These are phyloP conservation scores for Pammene fasciana DNA, from an alignment of 2,888 invertebrate species.

Conservation along the genomic window DNA sequence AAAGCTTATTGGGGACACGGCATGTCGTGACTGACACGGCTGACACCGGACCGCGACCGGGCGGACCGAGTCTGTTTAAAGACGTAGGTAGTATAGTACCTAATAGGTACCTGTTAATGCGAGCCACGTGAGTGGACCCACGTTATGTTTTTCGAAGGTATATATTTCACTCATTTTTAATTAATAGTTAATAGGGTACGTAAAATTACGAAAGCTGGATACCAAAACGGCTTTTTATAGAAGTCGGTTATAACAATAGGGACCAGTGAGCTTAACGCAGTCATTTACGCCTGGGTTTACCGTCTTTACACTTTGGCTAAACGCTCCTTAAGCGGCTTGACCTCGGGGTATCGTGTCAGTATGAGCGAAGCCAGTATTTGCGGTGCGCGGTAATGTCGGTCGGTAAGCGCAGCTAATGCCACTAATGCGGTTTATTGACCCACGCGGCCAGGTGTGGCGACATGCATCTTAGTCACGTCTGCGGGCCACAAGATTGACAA, in stretches of 20 bases:
- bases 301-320: slow-evolving; percentile 5
- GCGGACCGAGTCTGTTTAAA: slow-evolving; percentile 1
- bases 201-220: too few species aligned
- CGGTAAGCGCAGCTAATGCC: slow-evolving; percentile 15
- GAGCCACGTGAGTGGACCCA: neutral
- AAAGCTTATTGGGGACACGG: slow-evolving; percentile 36
- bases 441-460: slow-evolving; percentile 53
- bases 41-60: too few species aligned
- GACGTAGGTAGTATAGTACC: neutral
- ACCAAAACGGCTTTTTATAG: too few species aligned
- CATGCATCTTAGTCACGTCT: slow-evolving; percentile 66
- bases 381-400: slow-evolving; percentile 5
- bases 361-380: neutral
- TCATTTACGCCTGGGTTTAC: neutral
- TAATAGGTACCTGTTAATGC: slow-evolving; percentile 3
- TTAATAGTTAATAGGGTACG: too few species aligned
- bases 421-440: slow-evolving; percentile 53
- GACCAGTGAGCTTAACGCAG: neutral
- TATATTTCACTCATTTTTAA: too few species aligned
- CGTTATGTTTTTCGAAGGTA: neutral
- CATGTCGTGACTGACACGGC: neutral
- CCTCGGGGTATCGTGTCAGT: slow-evolving; percentile 22
- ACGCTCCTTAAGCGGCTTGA: slow-evolving; percentile 11
- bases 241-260: neutral
- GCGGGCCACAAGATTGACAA: slow-evolving; percentile 59